Conservation (phyloP, 1,140 invertebrate genomes). For the Drosophila grimshawi region DNA sequence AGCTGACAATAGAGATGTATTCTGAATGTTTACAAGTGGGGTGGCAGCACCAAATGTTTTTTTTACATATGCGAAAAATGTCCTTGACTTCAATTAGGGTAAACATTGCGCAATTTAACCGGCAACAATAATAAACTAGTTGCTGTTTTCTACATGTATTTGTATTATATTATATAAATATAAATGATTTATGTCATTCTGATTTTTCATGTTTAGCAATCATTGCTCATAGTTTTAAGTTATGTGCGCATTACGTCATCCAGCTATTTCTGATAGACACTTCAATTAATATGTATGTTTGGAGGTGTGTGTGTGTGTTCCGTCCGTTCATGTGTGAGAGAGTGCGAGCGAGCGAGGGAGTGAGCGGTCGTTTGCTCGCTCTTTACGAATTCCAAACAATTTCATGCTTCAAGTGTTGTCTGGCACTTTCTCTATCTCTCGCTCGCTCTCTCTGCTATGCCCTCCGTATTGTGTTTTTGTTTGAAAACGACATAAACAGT, state of each 20-base stretch:
- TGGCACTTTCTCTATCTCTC: slow-evolving; percentile 21
- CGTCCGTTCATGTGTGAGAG: slow-evolving; percentile 27
- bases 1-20: slow-evolving; percentile 18
- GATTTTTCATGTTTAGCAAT: slow-evolving; percentile 28
- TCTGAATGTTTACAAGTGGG: slow-evolving; percentile 39
- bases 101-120: slow-evolving; percentile 17
- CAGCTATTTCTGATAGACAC: slow-evolving; percentile 82
- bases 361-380: slow-evolving; percentile 17
- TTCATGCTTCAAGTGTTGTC: slow-evolving; percentile 19
- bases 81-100: slow-evolving; percentile 64
- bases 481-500: slow-evolving; percentile 69
- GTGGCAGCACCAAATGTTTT: slow-evolving; percentile 18
- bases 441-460: slow-evolving; percentile 5
- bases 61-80: slow-evolving; percentile 48
- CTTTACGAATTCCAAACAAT: slow-evolving; percentile 56
- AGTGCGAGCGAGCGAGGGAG: background rate
- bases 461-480: slow-evolving; percentile 61
- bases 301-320: slow-evolving; percentile 9
- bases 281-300: slow-evolving; percentile 69
- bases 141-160: background rate
- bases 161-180: background rate
- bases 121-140: background rate
- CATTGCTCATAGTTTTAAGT: slow-evolving; percentile 72
- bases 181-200: background rate
- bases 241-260: slow-evolving; percentile 76